phyloP scores from a whole-genome alignment of 2,113 vertebrate species.

The Nycticebus coucang region DNA sequence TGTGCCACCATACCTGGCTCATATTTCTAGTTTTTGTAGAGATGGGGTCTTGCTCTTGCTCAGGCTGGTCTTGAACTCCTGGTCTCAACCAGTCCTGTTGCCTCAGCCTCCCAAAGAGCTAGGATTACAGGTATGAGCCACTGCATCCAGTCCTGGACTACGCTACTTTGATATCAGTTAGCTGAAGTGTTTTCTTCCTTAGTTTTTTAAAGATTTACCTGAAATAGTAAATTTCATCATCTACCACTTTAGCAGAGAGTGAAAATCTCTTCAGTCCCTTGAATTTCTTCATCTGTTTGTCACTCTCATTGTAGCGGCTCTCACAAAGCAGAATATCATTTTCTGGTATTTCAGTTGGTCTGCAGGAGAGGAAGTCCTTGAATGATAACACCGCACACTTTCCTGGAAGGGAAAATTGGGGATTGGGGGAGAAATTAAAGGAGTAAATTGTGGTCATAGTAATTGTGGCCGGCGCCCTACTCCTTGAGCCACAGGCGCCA shows the following conservation, averaged over 20 bases:
- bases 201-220: slow-evolving; percentile 86
- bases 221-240: slow-evolving; percentile 99
- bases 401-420: slow-evolving; percentile 86
- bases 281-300: slow-evolving; percentile 99
- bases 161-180: slow-evolving; percentile 16
- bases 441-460: not conserved
- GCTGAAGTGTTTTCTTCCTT: slow-evolving; percentile 30
- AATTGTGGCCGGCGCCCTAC: no score
- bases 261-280: slow-evolving; percentile 99
- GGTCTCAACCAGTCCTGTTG: no score
- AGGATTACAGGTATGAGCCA: no score
- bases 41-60: no score
- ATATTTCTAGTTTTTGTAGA: no score
- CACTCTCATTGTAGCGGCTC: slow-evolving; percentile 98
- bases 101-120: no score
- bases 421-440: slow-evolving; percentile 46
- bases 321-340: slow-evolving; percentile 97
- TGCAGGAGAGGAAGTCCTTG: slow-evolving; percentile 98
- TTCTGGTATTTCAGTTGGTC: slow-evolving; percentile 96
- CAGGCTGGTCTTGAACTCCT: no score
- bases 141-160: not conserved
- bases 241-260: slow-evolving; percentile 97
- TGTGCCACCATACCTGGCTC: no score
- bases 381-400: slow-evolving; percentile 97
- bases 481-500: no score